Conservation (phyloP, 2,113 vertebrate genomes). For the Bungarus multicinctus region DNA sequence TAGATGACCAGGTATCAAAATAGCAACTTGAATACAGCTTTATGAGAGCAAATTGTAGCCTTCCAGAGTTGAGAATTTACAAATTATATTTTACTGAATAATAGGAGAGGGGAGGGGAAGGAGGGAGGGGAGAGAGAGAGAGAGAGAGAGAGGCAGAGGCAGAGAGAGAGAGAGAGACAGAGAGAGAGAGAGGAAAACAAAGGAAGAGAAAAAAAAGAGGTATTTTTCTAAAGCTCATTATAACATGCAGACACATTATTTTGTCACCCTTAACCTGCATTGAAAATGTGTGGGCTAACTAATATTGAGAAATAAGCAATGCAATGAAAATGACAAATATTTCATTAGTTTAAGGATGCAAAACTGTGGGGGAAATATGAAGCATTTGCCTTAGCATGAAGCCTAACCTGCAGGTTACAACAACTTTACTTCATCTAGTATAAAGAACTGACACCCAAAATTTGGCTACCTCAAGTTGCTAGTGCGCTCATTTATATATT, state of each 20-base stretch:
- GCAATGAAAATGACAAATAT: slow-evolving; percentile 13
- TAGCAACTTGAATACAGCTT: neutral
- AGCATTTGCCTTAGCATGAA: neutral
- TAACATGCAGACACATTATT: neutral
- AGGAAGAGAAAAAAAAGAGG: neutral
- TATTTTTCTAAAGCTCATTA: neutral
- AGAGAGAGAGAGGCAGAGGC: no score
- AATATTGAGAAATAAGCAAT: neutral
- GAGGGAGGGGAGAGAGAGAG: no score
- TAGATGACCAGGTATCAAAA: slow-evolving; percentile 45
- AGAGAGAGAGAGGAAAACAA: neutral
- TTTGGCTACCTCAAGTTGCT: neutral
- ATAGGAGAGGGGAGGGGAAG: neutral
- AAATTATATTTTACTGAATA: neutral
- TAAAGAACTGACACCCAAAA: neutral
- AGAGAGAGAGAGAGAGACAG: neutral
- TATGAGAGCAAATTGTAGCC: neutral
- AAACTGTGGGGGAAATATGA: neutral
- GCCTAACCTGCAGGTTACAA: neutral
- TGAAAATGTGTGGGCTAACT: neutral
- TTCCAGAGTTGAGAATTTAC: slow-evolving; percentile 29
- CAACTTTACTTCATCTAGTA: neutral
- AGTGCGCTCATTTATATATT: neutral
- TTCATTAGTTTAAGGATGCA: neutral
- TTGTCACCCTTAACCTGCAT: slow-evolving; percentile 26